Percentiles rank a stretch among this genome's conserved stretches.
Conservation (phyloP, 1,140 invertebrate species). For the Trichonephila inaurata region DNA sequence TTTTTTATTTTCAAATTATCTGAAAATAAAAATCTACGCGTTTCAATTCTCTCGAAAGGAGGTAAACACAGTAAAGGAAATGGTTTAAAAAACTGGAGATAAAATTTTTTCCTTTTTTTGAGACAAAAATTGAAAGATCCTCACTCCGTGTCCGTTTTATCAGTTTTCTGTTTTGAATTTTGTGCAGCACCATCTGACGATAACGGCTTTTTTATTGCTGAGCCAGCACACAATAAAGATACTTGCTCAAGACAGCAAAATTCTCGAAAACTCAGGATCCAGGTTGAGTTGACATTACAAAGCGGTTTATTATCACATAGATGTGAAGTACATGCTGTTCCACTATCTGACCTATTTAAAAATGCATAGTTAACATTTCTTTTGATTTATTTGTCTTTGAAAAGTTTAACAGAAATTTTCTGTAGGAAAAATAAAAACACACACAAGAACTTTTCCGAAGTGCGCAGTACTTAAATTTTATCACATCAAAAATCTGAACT, state of each 20-base stretch:
- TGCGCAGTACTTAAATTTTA: too few species aligned
- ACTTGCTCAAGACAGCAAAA: neutral
- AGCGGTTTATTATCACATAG: neutral
- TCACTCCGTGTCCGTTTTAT: neutral
- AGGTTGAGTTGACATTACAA: neutral
- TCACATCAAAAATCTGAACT: too few species aligned
- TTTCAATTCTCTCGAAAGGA: too few species aligned
- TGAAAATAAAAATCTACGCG: too few species aligned
- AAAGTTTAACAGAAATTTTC: neutral
- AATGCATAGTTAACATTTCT: neutral
- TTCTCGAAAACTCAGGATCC: neutral
- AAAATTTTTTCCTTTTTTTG: neutral
- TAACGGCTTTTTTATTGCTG: neutral
- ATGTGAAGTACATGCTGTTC: neutral
- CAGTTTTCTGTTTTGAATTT: neutral
- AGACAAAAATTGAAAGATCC: neutral
- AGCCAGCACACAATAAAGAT: neutral
- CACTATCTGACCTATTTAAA: neutral
- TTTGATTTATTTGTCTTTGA: neutral
- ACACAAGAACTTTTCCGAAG: too few species aligned
- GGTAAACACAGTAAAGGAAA: neutral
- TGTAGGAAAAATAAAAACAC: too few species aligned
- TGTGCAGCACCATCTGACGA: neutral
- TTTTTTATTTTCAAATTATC: too few species aligned
- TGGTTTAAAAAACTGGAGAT: neutral